Conservation (phyloP, 2,113 vertebrate genomes). For the Leucosticte australis region DNA sequence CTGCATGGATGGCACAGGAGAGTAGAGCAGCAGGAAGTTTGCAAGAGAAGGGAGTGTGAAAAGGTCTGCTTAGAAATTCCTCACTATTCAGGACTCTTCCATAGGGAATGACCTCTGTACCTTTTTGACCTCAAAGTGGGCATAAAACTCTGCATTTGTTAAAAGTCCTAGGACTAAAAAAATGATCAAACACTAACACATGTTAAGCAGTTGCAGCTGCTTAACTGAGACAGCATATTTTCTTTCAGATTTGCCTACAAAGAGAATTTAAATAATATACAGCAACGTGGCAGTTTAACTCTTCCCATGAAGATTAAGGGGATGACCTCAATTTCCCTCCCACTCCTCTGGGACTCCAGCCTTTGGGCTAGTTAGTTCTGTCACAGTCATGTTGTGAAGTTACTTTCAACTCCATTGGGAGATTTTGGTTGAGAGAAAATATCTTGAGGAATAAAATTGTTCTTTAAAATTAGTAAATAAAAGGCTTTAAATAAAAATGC, state of each 20-base stretch:
- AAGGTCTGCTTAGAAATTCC: neutral
- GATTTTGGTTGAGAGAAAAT: neutral
- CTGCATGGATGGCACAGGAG: neutral
- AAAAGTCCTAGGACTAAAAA: neutral
- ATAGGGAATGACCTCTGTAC: neutral
- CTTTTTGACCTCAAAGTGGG: neutral
- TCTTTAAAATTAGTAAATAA: neutral
- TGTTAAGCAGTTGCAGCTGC: neutral
- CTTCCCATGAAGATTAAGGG: neutral
- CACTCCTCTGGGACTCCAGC: neutral
- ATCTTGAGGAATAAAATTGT: neutral
- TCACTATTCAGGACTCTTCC: neutral
- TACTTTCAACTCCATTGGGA: neutral
- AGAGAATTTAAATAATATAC: neutral
- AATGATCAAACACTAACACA: neutral
- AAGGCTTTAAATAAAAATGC: neutral
- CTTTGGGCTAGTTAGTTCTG: neutral
- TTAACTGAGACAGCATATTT: neutral
- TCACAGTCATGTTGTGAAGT: neutral
- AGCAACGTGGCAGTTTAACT: neutral
- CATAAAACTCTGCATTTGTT: neutral
- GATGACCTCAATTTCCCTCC: neutral
- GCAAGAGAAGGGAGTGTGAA: rapidly evolving
- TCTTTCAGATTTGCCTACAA: neutral
- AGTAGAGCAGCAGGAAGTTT: neutral